phyloP scores from a whole-genome alignment of 2,797 vertebrate genomes.

The Emys orbicularis region DNA sequence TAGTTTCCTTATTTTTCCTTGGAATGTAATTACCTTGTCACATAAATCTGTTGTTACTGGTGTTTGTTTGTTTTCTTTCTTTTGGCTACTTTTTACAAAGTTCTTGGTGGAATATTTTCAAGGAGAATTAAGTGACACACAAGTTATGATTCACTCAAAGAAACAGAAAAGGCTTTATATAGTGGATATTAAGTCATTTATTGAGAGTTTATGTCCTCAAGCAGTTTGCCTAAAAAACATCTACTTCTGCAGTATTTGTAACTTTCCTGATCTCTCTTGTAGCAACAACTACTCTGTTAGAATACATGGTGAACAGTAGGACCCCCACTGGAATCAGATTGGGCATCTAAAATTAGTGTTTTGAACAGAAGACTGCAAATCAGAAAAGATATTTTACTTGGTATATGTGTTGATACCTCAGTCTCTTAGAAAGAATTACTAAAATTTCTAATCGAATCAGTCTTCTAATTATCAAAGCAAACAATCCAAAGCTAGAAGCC shows the following conservation, averaged over 20 bases:
- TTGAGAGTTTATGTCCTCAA: constrained; percentile 2
- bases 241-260: neutral
- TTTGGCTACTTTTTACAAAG: neutral
- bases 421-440: too few relatives aligned
- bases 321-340: too few relatives aligned
- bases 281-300: neutral
- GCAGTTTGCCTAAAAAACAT: neutral
- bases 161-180: neutral
- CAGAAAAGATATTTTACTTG: neutral
- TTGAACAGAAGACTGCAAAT: neutral
- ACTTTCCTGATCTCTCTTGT: neutral
- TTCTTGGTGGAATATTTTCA: neutral
- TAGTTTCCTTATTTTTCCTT: constrained; percentile 49
- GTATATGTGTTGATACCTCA: rapidly evolving
- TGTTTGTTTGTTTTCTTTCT: neutral
- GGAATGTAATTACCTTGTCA: constrained; percentile 55
- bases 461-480: too few relatives aligned
- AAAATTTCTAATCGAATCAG: too few relatives aligned
- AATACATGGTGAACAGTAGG: neutral
- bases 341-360: too few relatives aligned
- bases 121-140: neutral
- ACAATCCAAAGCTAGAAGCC: too few relatives aligned
- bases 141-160: neutral
- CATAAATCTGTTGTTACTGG: constrained; percentile 32
- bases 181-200: constrained; percentile 39